phyloP scores from a whole-genome alignment of 2,113 vertebrate species.

The Pomatorhinus ruficollis region DNA sequence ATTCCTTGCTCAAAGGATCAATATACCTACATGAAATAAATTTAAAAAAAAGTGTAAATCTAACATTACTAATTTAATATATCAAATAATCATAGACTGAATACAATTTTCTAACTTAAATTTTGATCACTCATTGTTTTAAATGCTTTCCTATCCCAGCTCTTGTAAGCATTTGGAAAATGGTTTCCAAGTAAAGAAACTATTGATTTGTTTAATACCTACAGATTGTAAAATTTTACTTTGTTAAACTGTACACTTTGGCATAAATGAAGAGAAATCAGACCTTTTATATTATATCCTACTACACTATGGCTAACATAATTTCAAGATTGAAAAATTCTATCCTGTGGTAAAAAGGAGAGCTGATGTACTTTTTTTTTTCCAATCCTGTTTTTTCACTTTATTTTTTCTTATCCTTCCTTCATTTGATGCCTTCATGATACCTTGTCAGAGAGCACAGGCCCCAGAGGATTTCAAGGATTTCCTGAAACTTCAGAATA shows the following conservation, averaged over 20 bases:
- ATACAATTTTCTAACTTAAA: not conserved
- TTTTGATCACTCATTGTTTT: not conserved
- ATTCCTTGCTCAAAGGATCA: not conserved
- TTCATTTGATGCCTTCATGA: not conserved
- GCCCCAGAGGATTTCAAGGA: not conserved
- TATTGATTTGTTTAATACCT: not conserved
- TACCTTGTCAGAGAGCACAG: not conserved
- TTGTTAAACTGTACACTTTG: not conserved
- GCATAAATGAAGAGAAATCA: not conserved
- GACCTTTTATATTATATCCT: not conserved
- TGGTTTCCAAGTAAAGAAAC: not conserved
- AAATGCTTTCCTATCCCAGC: not conserved
- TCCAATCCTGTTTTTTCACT: not conserved
- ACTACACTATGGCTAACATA: not conserved
- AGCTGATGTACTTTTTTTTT: not conserved
- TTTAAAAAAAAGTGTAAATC: not conserved
- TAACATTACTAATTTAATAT: not conserved
- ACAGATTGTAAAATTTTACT: not conserved
- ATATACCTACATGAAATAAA: not conserved
- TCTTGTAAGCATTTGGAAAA: not conserved
- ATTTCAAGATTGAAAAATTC: not conserved
- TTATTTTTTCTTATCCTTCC: not conserved
- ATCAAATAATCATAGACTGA: not conserved
- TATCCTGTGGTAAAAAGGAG: not conserved
- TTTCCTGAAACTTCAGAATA: not conserved